phyloP scores from a whole-genome alignment of 2,113 vertebrate species.

The Microcebus murinus region DNA sequence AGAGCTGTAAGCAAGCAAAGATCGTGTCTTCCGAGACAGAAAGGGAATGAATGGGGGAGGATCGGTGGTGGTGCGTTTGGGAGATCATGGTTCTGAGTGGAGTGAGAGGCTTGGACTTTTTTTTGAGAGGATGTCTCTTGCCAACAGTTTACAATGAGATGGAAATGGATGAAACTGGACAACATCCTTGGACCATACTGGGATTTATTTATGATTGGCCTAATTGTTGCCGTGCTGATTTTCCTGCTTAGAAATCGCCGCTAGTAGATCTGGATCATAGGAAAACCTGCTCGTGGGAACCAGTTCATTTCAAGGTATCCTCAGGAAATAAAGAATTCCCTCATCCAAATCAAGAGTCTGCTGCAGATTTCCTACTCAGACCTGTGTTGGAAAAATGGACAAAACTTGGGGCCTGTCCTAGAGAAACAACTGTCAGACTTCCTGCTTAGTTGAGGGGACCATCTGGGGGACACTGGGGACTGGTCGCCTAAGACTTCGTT shows the following conservation, averaged over 20 bases:
- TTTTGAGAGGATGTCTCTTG: conserved; percentile 35
- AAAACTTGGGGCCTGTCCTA: background rate
- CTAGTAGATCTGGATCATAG: conserved; percentile 29
- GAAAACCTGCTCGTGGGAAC: background rate
- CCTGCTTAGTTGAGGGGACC: background rate
- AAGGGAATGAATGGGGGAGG: no score
- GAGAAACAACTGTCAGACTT: conserved; percentile 24
- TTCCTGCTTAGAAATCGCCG: conserved; percentile 69
- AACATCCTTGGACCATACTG: conserved; percentile 65
- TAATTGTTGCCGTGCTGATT: conserved; percentile 71
- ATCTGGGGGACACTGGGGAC: no score
- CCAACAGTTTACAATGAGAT: conserved; percentile 69
- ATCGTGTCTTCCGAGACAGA: background rate
- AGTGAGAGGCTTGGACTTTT: background rate
- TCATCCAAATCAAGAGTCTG: conserved; percentile 3
- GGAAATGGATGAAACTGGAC: conserved; percentile 70
- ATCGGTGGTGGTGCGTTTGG: background rate
- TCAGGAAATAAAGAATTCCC: conserved; percentile 68
- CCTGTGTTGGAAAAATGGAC: background rate
- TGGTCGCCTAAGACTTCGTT: background rate
- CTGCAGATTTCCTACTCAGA: background rate
- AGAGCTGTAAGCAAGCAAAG: background rate
- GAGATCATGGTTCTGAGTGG: background rate
- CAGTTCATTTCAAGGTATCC: conserved; percentile 32
- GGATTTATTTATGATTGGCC: conserved; percentile 77